Conservation (phyloP, 2,888 invertebrate genomes). For the Cryptocephalus moraei region DNA sequence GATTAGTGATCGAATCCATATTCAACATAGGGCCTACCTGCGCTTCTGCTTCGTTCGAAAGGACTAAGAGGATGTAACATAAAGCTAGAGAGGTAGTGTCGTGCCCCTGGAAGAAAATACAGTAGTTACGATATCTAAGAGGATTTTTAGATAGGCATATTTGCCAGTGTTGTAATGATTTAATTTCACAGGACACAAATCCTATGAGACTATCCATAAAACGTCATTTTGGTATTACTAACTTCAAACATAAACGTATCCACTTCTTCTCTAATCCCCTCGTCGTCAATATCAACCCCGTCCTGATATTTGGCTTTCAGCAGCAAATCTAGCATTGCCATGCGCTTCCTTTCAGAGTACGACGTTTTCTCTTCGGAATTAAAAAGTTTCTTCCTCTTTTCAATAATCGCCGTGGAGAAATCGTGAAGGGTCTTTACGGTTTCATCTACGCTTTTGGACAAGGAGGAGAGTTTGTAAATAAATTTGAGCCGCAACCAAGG, state of each 20-base stretch:
- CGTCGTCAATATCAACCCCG: conserved; percentile 39
- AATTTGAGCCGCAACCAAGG: conserved; percentile 3
- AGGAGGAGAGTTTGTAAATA: background rate
- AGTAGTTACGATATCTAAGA: too few species aligned
- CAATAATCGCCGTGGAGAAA: conserved; percentile 6
- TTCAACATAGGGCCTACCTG: conserved; percentile 18
- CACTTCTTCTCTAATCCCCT: conserved; percentile 48
- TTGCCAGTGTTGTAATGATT: too few species aligned
- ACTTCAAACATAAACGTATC: conserved; percentile 52
- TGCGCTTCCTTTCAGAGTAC: conserved; percentile 32
- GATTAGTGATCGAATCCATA: background rate
- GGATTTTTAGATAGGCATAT: too few species aligned
- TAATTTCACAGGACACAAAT: too few species aligned
- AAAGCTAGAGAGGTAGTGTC: conserved; percentile 47
- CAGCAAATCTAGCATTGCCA: conserved; percentile 48
- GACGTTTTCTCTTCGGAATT: background rate
- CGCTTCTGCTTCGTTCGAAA: conserved; percentile 10
- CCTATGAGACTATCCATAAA: too few species aligned
- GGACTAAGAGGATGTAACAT: conserved; percentile 18
- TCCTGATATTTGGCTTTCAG: conserved; percentile 38
- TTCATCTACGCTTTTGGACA: background rate
- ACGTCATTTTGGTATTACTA: background rate
- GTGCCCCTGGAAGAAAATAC: conserved; percentile 42
- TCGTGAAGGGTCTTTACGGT: conserved; percentile 2
- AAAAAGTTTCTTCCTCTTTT: background rate